Evolutionary conservation across 2,797 vertebrate species (phyloP), one percentile per base, ranked within the genome.

Genomic region (Chaunax sp.): DNA sequence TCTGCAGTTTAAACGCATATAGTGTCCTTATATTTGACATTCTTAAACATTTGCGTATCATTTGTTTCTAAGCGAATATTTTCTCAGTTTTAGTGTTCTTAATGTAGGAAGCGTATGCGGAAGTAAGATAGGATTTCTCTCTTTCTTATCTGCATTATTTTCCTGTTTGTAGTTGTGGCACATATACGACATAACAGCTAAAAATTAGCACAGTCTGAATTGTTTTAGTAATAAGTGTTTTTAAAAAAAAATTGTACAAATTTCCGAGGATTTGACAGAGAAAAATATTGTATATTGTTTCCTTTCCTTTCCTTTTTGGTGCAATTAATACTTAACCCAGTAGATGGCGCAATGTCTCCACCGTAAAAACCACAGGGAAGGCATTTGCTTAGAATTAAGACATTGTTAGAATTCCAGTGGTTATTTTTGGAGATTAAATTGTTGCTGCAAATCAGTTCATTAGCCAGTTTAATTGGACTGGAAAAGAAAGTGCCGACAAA

Each of bases 341-440:
- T 83, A 90, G 90, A 83, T 90, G 89, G 84, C 76, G 85, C 51
- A 44, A 60, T 80, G 43, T 38, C 30, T 46, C 69, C 58, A 67
- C 37, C 61, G 15, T 38, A 38, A 30, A 23, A 64, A 56, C 54
- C 8, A 26, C 6, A 53, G 45, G 2, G 4, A 6, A 1, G 6
- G 0, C 0, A 1, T 4, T 6, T 8, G 44, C 19, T 25, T 14
- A 0, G 30, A 52, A 72, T 19, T 55, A 22, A 67, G 44, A 44
- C 40, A 12, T 7, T 14, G 2, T 53, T 37, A n/a, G 43, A 25
- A 71, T 58, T 53, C 52, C 15, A 46, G 16, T n/a, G 40, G 25
- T 26, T 35, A 2, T 46, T 41, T 33, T 26, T 20, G 20, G 10
- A 38, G 19, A 72, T 55, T 11, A 33, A 61, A 52, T 57, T 64